Percentiles rank a stretch among this genome's conserved stretches.
Evolutionary conservation across 2,113 vertebrate species (phyloP).

Genomic region (Brachypodius melanocephalos): DNA sequence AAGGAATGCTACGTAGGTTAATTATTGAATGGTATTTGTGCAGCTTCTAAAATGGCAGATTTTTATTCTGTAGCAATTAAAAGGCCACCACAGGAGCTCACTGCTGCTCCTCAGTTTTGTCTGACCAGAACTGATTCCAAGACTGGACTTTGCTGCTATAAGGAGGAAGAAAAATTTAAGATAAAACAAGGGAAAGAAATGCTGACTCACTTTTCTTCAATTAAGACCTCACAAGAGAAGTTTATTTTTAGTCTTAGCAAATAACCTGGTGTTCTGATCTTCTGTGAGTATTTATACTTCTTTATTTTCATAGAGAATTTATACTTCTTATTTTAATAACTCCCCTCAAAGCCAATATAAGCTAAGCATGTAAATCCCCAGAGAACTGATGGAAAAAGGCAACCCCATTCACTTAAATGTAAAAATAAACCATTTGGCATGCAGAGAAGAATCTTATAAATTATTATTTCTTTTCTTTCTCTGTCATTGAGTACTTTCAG

Average conservation of each 20-base stretch:
- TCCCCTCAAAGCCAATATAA: not conserved
- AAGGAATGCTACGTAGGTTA: not conserved
- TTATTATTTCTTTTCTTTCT: not conserved
- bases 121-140: not conserved
- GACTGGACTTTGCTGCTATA: not conserved
- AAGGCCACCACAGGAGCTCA: not conserved
- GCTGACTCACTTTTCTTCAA: not conserved
- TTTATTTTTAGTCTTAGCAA: constrained; percentile 17
- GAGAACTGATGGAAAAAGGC: constrained; percentile 8
- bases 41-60: not conserved
- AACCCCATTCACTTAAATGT: not conserved
- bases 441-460: not conserved
- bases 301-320: constrained; percentile 34
- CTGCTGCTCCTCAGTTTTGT: not conserved
- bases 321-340: constrained; percentile 13
- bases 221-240: not conserved
- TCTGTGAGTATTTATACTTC: not conserved
- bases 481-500: not conserved
- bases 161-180: not conserved
- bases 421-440: constrained; percentile 27
- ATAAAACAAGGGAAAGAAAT: not conserved
- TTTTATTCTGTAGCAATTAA: not conserved
- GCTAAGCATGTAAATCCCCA: not conserved
- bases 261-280: not conserved
- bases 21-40: not conserved